Evolutionary conservation across 2,113 vertebrate species (phyloP).

Genomic region (Perccottus glenii): DNA sequence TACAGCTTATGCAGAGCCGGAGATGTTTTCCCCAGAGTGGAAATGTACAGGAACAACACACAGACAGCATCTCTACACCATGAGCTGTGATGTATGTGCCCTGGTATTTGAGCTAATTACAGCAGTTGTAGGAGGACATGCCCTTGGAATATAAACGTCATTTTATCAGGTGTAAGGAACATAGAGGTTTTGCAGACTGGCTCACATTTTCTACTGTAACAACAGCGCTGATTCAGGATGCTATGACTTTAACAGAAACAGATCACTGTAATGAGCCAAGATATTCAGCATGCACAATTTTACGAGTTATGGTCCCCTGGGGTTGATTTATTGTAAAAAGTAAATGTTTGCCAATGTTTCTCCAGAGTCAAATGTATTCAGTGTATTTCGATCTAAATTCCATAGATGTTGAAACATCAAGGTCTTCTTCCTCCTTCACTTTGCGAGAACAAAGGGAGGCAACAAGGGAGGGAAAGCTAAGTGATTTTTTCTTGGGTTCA

Average conservation of each 20-base stretch:
- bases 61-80: background rate
- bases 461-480: conserved; percentile 50
- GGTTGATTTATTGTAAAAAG: background rate
- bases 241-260: conserved; percentile 5
- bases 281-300: too few relatives aligned
- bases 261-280: background rate
- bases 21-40: conserved; percentile 29
- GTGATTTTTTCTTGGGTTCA: conserved; percentile 47
- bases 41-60: conserved; percentile 4
- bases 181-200: background rate
- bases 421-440: conserved; percentile 52
- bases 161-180: background rate
- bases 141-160: background rate
- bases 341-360: conserved; percentile 2
- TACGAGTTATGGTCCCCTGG: background rate
- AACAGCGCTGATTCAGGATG: background rate
- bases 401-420: conserved; percentile 40
- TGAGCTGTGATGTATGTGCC: background rate
- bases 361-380: background rate
- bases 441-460: conserved; percentile 53
- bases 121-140: conserved; percentile 1
- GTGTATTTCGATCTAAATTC: conserved; percentile 40
- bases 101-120: background rate
- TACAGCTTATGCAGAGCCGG: conserved; percentile 32
- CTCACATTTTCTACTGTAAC: background rate